Evolutionary conservation across 2,888 invertebrate genomes (phyloP).

Genomic region (Drosophila anomalata): DNA sequence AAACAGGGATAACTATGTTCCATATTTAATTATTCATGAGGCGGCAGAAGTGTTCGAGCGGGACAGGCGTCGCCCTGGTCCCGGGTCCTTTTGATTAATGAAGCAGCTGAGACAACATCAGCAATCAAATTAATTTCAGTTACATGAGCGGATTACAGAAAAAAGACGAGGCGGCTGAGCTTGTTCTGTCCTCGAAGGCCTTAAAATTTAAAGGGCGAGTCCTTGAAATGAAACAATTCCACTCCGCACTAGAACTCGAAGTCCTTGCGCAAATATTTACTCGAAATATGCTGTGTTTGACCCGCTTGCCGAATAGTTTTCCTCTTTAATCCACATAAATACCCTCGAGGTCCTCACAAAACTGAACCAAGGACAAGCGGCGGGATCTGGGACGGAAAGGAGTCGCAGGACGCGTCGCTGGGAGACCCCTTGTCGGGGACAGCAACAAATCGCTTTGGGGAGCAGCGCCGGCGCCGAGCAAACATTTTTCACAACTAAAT

Average conservation of each 20-base stretch:
- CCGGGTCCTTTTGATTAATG: conserved; percentile 69
- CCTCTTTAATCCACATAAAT: not conserved
- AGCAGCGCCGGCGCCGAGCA: conserved; percentile 46
- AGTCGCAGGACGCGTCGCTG: not conserved
- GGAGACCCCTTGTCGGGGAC: conserved; percentile 22
- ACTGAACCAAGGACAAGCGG: conserved; percentile 5
- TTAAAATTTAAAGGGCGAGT: not conserved
- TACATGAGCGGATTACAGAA: conserved; percentile 71
- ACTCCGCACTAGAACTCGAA: not conserved
- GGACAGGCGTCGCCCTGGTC: conserved; percentile 10
- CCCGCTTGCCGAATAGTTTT: not conserved
- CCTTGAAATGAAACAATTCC: not conserved
- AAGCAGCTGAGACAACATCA: conserved; percentile 79
- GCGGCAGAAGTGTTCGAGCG: conserved; percentile 28
- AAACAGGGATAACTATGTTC: conserved; percentile 65
- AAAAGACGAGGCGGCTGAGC: conserved; percentile 8
- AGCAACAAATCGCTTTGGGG: conserved; percentile 58
- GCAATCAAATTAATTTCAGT: conserved; percentile 79
- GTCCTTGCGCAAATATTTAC: not conserved
- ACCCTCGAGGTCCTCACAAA: conserved; percentile 8
- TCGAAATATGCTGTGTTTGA: not conserved
- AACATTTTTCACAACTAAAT: conserved; percentile 74
- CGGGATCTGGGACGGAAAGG: not conserved
- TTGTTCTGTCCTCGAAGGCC: conserved; percentile 6
- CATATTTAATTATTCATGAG: conserved; percentile 76